Percentiles rank a stretch among this genome's conserved stretches.
Conservation (phyloP, 2,888 invertebrate species). For the Macaria liturata region DNA sequence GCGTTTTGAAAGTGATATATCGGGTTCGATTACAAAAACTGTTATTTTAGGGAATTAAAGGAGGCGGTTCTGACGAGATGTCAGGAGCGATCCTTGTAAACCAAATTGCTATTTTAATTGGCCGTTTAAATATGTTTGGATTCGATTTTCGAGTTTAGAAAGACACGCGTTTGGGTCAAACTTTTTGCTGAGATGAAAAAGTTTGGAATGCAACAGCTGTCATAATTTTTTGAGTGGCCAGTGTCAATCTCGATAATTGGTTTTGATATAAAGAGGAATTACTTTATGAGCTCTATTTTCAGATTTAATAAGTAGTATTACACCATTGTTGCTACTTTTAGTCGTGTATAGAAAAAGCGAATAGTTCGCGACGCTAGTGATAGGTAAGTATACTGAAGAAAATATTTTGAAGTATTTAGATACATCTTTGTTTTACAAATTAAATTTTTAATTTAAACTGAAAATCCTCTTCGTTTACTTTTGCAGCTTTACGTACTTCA, state of each 20-base stretch:
- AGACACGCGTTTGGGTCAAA: conserved; percentile 44
- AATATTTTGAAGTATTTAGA: too few species aligned
- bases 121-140: conserved; percentile 64
- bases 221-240: conserved; percentile 36
- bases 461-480: too few species aligned
- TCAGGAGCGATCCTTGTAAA: conserved; percentile 51
- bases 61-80: conserved; percentile 55
- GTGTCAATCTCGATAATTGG: conserved; percentile 26
- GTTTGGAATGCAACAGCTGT: conserved; percentile 34
- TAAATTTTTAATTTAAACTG: too few species aligned
- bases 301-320: too few species aligned
- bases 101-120: conserved; percentile 69
- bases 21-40: conserved; percentile 48
- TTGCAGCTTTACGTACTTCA: too few species aligned
- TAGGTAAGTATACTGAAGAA: too few species aligned
- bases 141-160: conserved; percentile 50
- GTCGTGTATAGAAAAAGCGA: too few species aligned
- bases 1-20: conserved; percentile 34
- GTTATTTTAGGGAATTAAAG: conserved; percentile 61
- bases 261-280: too few species aligned
- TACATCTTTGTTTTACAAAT: too few species aligned
- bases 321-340: too few species aligned
- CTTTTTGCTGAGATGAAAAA: conserved; percentile 27
- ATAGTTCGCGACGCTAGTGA: too few species aligned
- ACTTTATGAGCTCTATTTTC: too few species aligned